Conservation (phyloP, 2,113 vertebrate genomes). For the Geococcyx californianus region DNA sequence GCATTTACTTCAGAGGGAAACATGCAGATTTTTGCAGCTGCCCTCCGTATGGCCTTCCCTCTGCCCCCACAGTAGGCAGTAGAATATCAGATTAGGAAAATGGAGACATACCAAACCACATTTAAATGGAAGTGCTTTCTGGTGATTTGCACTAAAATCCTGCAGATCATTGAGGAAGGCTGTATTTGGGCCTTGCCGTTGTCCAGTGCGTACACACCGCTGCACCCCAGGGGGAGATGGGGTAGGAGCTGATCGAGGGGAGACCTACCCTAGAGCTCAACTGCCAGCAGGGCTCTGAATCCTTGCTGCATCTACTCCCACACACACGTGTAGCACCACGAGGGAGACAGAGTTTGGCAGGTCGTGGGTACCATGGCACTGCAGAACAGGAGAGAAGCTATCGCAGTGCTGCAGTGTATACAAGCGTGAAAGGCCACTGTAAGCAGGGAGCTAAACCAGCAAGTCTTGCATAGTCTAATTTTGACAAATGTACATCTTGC, state of each 20-base stretch:
- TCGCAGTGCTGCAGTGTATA: slow-evolving; percentile 2
- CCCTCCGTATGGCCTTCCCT: slow-evolving; percentile 62
- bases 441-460: slow-evolving; percentile 1
- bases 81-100: slow-evolving; percentile 46
- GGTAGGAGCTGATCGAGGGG: neutral
- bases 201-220: rapidly evolving
- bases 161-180: neutral
- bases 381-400: slow-evolving; percentile 1
- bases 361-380: slow-evolving; percentile 39
- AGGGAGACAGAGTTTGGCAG: slow-evolving; percentile 41
- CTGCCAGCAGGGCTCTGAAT: neutral
- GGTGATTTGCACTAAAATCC: neutral
- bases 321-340: slow-evolving; percentile 7
- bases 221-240: neutral
- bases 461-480: slow-evolving; percentile 20
- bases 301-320: neutral
- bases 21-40: slow-evolving; percentile 66
- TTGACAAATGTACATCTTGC: slow-evolving; percentile 42
- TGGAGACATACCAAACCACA: slow-evolving; percentile 10
- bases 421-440: neutral
- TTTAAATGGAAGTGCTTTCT: slow-evolving; percentile 2
- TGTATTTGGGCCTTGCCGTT: rapidly evolving
- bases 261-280: neutral
- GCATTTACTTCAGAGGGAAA: slow-evolving; percentile 50
- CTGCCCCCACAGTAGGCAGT: slow-evolving; percentile 65